Base-by-base conservation (phyloP, 2,797 vertebrate genomes). In the Smutsia gigantea region DNA sequence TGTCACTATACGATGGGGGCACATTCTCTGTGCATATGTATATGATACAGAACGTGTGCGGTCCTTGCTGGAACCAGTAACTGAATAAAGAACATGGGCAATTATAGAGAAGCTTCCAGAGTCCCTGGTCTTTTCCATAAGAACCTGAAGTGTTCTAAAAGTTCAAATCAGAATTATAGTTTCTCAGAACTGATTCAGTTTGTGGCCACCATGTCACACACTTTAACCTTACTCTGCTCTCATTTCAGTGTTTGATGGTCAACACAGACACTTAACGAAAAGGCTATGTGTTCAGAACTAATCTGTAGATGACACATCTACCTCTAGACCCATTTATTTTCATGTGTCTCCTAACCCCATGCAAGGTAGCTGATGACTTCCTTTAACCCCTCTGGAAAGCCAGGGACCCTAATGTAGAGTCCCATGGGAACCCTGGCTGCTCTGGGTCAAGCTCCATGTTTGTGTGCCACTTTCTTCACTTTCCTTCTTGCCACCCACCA, bases 1-100 rank as follows among this genome's bases (percentile, higher is more conserved):
- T 78, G 63, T 63, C 49, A 17, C 12, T 14, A 57, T 53, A 87
- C 68, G 39, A 51, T 55, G 82, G 18, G 27, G 10, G 10, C 31
- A 39, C 27, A 15, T n/a, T 68, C 19, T 59, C 64, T 85, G 51
- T 74, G 46, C 0, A 0, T 25, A 17, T 27, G 12, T 27, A 1
- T 3, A 0, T 15, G 37, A 37, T 25, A 13, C 34, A 21, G 75
- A 75, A 31, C 17, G 27, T 19, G 7, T 0, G 1, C 3, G 17
- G 34, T 39, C 19, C 51, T 82, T 11, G 7, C 4, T 61, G 17
- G 21, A 49, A 29, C 27, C n/a, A 74, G 55, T 53, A 46, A 74
- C 13, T 34, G 31, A 59, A 84, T 72, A 61, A 90, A 61, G 21
- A 79, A 13, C 4, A 21, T 7, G 4, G 4, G 21, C 5, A 23